Evolutionary conservation across 2,888 invertebrate species (phyloP).

Genomic region (Netelia inedita): DNA sequence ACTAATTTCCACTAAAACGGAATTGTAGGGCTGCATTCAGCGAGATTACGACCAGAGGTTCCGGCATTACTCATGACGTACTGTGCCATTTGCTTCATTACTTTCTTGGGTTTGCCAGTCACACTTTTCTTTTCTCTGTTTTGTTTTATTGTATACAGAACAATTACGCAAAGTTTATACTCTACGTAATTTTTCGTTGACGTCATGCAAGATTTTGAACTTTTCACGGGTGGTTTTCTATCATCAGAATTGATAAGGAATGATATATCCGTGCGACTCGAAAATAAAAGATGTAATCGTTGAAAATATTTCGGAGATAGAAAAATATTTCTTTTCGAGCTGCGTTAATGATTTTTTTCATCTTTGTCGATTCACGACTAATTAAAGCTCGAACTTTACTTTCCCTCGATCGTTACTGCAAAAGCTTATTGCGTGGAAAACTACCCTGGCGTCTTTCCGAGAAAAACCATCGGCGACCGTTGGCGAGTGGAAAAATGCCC

Average conservation of each 20-base stretch:
- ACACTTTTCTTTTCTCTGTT: not conserved
- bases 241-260: too few species aligned
- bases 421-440: conserved; percentile 6
- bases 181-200: too few species aligned
- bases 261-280: too few species aligned
- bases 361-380: too few species aligned
- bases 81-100: not conserved
- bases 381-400: too few species aligned
- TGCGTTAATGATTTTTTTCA: too few species aligned
- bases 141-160: not conserved
- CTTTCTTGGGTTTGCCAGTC: conserved; percentile 12
- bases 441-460: conserved; percentile 6
- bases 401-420: not conserved
- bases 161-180: too few species aligned
- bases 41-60: conserved; percentile 16
- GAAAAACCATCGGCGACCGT: conserved; percentile 24
- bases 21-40: conserved; percentile 10
- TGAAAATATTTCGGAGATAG: too few species aligned
- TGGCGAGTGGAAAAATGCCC: conserved; percentile 18
- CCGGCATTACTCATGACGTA: conserved; percentile 1
- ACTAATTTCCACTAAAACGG: conserved; percentile 55
- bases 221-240: too few species aligned
- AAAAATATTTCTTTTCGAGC: too few species aligned
- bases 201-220: too few species aligned
- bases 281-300: too few species aligned